Base-by-base conservation (phyloP, 2,888 invertebrate species). In the Microplitis manilae region DNA sequence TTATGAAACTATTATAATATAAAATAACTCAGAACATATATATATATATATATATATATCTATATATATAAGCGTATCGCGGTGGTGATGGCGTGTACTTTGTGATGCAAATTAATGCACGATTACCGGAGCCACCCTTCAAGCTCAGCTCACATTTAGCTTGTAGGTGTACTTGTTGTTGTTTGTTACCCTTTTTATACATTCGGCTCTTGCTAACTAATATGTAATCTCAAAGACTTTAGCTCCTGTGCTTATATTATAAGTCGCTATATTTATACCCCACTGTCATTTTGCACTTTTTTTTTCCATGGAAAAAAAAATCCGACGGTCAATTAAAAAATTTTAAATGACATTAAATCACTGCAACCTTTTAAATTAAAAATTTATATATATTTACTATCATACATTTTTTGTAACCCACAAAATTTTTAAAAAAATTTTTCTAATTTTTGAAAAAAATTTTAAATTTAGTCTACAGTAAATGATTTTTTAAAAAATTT, bases 31-130 rank as follows among this genome's bases (percentile, higher is more conserved):
- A 77, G 59, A 64, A 61, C 62, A 65, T 8, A 40, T n/a, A 59
- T 60, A 64, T 20, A 86, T 84, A 86, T 87, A 87, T 86, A 86
- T 86, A 86, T n/a, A n/a, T n/a, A n/a, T n/a, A n/a, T 85, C 79
- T 84, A 20, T 20, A 85, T 87, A 87, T 86, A 86, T 86, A 86
- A 86, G 87, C 86, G 86, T 80, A 78, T 85, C 86, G 83, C 85
- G 85, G 79, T n/a, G 77, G 74, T 84, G 85, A 85, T 89, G 85
- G 89, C 89, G 89, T 88, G 89, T 87, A 86, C 86, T 89, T 88
- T 85, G 87, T 85, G 86, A 89, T 89, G 89, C 89, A 89, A 89
- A 89, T 89, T 89, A 89, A 89, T 89, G 89, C 89, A 85, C 88
- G 89, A 89, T 89, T 88, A 89, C 87, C 85, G 84, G 84, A 86